These are phyloP conservation scores for Himalopsyche japonica DNA, from an alignment of 2,888 invertebrate species.

Conservation along the genomic window DNA sequence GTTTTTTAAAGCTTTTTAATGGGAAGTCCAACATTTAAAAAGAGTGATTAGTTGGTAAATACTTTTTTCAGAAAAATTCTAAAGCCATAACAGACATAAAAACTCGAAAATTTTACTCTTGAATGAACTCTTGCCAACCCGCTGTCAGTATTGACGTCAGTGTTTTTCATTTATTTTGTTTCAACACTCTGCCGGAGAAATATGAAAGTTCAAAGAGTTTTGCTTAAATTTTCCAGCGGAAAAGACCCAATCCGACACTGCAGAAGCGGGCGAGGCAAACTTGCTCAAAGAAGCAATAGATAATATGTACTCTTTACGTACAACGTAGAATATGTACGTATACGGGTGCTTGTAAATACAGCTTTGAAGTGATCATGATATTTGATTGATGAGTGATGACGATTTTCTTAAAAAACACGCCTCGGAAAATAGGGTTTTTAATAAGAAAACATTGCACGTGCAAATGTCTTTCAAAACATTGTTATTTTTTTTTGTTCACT, in stretches of 20 bases:
- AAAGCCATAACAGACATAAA: not conserved
- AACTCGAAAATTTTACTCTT: not conserved
- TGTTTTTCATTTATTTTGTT: not conserved
- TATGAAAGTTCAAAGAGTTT: not conserved
- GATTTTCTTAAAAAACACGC: not conserved
- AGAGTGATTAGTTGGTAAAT: no score
- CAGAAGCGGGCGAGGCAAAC: not conserved
- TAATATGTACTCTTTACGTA: not conserved
- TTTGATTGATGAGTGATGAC: conserved; percentile 24
- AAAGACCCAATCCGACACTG: not conserved
- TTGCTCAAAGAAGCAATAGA: not conserved
- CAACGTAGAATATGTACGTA: conserved; percentile 3
- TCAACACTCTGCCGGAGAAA: not conserved
- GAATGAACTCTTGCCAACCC: not conserved
- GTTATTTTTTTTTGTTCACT: no score
- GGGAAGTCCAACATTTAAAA: no score
- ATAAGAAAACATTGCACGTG: no score
- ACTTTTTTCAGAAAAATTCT: no score
- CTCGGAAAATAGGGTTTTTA: conserved; percentile 1
- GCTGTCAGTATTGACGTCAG: not conserved
- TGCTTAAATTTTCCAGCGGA: not conserved
- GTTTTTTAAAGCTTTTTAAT: no score
- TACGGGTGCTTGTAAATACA: conserved; percentile 29
- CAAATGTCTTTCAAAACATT: no score
- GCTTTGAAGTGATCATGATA: conserved; percentile 27